Evolutionary conservation across 2,797 vertebrate genomes (phyloP).

Genomic region (Arremon aurantiirostris): DNA sequence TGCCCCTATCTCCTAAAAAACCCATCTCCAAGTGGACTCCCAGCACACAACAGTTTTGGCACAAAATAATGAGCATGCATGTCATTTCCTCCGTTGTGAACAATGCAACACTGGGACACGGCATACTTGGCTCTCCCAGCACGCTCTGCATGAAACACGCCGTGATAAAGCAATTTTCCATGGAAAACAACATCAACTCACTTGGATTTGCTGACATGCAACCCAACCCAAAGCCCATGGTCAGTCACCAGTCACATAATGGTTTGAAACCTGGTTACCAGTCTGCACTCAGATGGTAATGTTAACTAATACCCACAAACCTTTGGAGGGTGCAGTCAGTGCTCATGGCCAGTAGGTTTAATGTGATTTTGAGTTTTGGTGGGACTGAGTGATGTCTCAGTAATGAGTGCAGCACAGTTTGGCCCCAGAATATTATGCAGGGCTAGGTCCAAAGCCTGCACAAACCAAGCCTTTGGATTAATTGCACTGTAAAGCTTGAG

Average conservation of each 20-base stretch:
- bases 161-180: not conserved
- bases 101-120: not conserved
- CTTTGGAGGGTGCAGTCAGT: not conserved
- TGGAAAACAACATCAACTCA: not conserved
- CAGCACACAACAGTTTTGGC: not conserved
- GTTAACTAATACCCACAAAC: not conserved
- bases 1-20: not conserved
- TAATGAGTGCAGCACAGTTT: not conserved
- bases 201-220: not conserved
- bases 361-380: not conserved
- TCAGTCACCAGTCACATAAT: not conserved
- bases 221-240: not conserved
- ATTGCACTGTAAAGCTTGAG: not conserved
- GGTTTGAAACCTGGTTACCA: not conserved
- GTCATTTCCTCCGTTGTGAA: not conserved
- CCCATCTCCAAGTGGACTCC: not conserved
- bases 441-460: not conserved
- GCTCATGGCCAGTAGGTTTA: not conserved
- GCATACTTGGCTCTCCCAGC: not conserved
- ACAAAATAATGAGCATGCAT: not conserved
- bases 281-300: not conserved
- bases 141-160: not conserved
- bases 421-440: not conserved
- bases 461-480: not conserved
- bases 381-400: not conserved